phyloP scores from a whole-genome alignment of 1,140 invertebrate genomes.

The Apis cerana region DNA sequence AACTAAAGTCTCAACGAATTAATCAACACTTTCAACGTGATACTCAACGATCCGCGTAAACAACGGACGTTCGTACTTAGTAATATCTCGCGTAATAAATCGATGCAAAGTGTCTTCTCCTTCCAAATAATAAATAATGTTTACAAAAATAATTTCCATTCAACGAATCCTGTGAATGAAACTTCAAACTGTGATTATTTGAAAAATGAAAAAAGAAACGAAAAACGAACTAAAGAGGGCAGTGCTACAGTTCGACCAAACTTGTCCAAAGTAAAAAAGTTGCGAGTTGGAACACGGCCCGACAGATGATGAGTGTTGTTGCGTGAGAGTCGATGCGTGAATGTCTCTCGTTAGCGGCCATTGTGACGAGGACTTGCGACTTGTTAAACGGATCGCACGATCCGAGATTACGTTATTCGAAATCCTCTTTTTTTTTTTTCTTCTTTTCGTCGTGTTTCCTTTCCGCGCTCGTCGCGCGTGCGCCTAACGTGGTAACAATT shows the following conservation, averaged over 20 bases:
- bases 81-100: too few relatives aligned
- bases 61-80: too few relatives aligned
- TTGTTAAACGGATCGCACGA: background rate
- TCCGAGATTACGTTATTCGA: background rate
- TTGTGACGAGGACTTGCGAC: conserved; percentile 5
- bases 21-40: too few relatives aligned
- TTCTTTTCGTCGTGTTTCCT: background rate
- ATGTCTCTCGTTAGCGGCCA: conserved; percentile 8
- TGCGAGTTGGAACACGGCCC: conserved; percentile 71
- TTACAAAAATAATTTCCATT: background rate
- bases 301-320: conserved; percentile 32
- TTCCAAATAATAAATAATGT: too few relatives aligned
- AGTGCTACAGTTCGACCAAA: background rate
- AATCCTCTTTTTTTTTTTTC: background rate
- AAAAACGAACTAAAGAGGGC: too few relatives aligned
- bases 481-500: background rate
- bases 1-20: too few relatives aligned
- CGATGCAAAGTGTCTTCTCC: too few relatives aligned
- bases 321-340: conserved; percentile 31
- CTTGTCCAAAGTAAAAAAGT: conserved; percentile 27
- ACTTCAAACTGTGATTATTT: too few relatives aligned
- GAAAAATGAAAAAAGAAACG: too few relatives aligned
- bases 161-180: too few relatives aligned
- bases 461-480: background rate
- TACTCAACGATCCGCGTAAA: too few relatives aligned